phyloP scores from a whole-genome alignment of 2,113 vertebrate genomes.

The Rhineura floridana region DNA sequence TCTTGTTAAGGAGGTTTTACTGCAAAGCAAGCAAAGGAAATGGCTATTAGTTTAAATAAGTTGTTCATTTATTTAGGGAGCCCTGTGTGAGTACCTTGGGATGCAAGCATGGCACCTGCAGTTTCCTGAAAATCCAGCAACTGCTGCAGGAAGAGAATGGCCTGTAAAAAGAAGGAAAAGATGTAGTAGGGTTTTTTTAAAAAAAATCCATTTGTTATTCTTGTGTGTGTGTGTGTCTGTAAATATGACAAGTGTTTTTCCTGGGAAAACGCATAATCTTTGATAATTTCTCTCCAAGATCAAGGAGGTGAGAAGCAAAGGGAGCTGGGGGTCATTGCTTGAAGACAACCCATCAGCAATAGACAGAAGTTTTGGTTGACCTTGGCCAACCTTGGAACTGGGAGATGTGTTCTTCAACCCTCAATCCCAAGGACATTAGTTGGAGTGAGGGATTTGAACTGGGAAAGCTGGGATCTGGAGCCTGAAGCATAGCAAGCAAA shows the following conservation, averaged over 20 bases:
- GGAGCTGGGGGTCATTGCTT: background rate
- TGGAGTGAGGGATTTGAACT: background rate
- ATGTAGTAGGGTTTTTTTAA: background rate
- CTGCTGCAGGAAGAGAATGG: slow-evolving; percentile 96
- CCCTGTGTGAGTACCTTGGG: slow-evolving; percentile 85
- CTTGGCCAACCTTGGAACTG: background rate
- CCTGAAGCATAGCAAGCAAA: background rate
- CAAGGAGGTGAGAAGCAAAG: background rate
- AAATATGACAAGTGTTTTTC: no score
- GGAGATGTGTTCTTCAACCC: background rate
- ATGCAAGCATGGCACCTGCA: slow-evolving; percentile 95
- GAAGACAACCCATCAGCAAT: background rate
- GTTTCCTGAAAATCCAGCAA: slow-evolving; percentile 98
- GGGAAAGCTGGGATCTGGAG: background rate
- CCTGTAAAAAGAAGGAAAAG: slow-evolving; percentile 73
- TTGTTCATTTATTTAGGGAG: slow-evolving; percentile 18
- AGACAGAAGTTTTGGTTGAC: background rate
- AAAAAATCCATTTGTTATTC: background rate
- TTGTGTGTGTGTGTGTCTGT: no score
- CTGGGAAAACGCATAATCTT: background rate
- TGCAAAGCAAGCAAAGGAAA: slow-evolving; percentile 10
- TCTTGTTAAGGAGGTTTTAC: slow-evolving; percentile 26
- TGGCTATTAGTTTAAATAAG: background rate
- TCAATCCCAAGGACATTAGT: background rate
- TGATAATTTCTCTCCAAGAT: background rate